Conservation (phyloP, 2,888 invertebrate genomes). For the Harpalus rufipes region DNA sequence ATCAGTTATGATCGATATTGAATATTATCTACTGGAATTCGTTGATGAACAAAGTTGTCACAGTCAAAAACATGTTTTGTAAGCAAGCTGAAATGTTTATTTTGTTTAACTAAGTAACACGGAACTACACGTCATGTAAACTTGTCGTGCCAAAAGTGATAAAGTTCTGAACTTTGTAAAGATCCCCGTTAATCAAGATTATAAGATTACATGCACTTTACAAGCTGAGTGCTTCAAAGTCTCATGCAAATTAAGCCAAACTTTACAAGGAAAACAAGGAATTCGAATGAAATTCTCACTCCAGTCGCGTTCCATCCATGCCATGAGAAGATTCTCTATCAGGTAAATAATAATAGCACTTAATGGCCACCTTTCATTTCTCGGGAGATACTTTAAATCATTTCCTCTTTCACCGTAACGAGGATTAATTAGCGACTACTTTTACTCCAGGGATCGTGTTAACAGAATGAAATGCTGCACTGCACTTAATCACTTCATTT, state of each 20-base stretch:
- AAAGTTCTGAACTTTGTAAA: constrained; percentile 40
- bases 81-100: neutral
- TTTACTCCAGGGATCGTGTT: constrained; percentile 33
- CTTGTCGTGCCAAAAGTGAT: constrained; percentile 9
- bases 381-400: constrained; percentile 37
- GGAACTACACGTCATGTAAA: neutral
- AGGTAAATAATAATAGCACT: constrained; percentile 11
- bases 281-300: neutral
- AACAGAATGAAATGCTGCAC: neutral
- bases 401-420: constrained; percentile 46
- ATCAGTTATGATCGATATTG: no score
- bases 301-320: neutral
- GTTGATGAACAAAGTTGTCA: neutral
- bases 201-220: constrained; percentile 51
- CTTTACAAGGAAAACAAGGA: constrained; percentile 33
- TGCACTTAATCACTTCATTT: neutral
- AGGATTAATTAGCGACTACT: constrained; percentile 34
- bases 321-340: constrained; percentile 20
- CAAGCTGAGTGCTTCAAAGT: constrained; percentile 33
- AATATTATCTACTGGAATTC: neutral
- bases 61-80: neutral
- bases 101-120: neutral
- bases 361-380: constrained; percentile 39
- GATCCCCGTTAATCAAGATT: constrained; percentile 42
- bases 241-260: constrained; percentile 47